These are phyloP conservation scores for Plebejus melissa DNA, from an alignment of 2,888 invertebrate species.

Conservation along the genomic window DNA sequence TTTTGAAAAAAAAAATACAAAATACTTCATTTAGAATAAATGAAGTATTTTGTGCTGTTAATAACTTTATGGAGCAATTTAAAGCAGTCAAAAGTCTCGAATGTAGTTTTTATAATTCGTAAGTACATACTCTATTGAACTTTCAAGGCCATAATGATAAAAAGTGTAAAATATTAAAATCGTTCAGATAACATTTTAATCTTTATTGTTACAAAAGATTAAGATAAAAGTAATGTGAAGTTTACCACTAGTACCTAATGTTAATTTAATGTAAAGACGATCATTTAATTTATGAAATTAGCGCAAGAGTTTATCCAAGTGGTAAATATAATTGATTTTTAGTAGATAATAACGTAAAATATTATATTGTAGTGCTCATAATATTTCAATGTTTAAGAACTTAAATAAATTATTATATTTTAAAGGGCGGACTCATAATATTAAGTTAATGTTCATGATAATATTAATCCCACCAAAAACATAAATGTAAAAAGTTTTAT, in stretches of 20 bases:
- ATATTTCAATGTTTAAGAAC: too few species aligned
- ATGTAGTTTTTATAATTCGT: too few species aligned
- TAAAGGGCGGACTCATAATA: too few species aligned
- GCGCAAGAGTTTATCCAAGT: background rate
- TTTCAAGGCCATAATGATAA: conserved; percentile 17
- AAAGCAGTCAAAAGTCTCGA: background rate
- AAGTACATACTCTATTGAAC: background rate
- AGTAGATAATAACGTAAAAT: background rate
- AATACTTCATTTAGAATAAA: background rate
- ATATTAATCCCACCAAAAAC: too few species aligned
- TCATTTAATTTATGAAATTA: too few species aligned
- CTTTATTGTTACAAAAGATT: background rate
- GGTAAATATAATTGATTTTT: background rate
- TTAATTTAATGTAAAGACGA: too few species aligned
- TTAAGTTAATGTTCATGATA: too few species aligned
- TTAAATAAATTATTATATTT: too few species aligned
- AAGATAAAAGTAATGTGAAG: background rate
- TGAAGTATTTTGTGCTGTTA: background rate
- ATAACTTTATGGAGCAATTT: background rate
- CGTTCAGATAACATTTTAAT: conserved; percentile 4
- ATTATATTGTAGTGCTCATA: too few species aligned
- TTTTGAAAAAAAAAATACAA: too few species aligned
- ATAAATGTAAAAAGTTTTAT: too few species aligned
- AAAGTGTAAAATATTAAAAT: background rate
- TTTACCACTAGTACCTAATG: background rate